Conservation (phyloP, 1,140 invertebrate species). For the Maconellicoccus hirsutus region DNA sequence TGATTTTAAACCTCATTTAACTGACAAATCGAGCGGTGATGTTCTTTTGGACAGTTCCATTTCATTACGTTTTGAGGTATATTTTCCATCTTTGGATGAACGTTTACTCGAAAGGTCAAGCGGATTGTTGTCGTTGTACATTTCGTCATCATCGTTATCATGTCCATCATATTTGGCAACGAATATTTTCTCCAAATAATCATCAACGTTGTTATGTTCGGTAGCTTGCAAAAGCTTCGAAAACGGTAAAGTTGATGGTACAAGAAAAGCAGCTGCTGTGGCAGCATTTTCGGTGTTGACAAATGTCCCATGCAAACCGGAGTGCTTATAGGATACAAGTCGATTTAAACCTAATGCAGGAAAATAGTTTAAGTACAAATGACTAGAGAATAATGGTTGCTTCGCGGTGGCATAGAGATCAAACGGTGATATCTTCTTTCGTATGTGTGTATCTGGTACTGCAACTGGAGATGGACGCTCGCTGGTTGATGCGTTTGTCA, state of each 20-base stretch:
- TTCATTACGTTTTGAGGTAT: background rate
- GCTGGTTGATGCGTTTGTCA: background rate
- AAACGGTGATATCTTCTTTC: background rate
- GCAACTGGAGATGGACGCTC: background rate
- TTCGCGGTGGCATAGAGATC: background rate
- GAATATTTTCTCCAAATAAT: background rate
- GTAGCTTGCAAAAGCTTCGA: background rate
- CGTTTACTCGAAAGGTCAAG: background rate
- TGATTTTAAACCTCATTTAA: conserved; percentile 3
- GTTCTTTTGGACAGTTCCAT: background rate
- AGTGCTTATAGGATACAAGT: background rate
- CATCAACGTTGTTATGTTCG: background rate
- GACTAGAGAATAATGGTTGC: conserved; percentile 4
- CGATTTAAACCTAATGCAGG: background rate
- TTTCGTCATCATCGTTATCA: background rate
- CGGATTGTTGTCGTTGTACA: background rate
- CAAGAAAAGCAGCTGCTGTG: background rate
- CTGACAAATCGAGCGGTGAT: background rate
- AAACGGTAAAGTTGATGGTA: background rate
- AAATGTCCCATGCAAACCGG: background rate
- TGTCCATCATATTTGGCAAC: background rate
- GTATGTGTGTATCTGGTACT: background rate
- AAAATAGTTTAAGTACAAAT: conserved; percentile 18
- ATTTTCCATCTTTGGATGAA: background rate
- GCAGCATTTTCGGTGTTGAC: too few species aligned